Base-by-base conservation (phyloP, 92 coral and sea anemone genomes). In the Heliopora coerulea region DNA sequence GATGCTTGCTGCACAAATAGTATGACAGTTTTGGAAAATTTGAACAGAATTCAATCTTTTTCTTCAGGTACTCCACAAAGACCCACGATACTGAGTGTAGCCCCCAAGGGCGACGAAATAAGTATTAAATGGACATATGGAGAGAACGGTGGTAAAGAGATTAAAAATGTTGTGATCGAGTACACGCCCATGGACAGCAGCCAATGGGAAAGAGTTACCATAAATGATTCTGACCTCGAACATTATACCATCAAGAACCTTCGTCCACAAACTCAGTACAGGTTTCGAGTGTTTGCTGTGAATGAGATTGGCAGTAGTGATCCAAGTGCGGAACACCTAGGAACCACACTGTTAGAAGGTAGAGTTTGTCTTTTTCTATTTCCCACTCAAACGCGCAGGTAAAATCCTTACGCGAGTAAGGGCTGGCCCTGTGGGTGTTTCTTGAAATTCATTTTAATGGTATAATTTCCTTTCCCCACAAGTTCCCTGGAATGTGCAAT, bases 241-340 rank as follows among this genome's bases (percentile, higher is more conserved):
- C 82, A 6, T 7, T 46, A 92, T 83, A 89, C 91, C 1, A 92
- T 92, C 65, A 80, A 76, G 49, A 85, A 85, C 25, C 90, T 92
- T 12, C 20, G 74, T 3, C 81, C 92, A 0, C 78, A 87, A 49
- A 89, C 86, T 26, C 72, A 80, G 80, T 92, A 92, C 81, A 88
- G 83, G 57, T 89, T 87, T 49, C 97, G 97, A 46, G 81, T 87
- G 74, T 72, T 49, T 21, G 97, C 97, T 68, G 85, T 87, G 67
- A 92, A 89, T 63, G 66, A 54, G 20, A 74, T 89, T 28, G 97
- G 97, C 4, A 60, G 66, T 81, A 92, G 97, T 58, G 82, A 74
- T 0, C 87, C 85, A 25, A 92, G 97, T 52, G 59, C 80, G 1
- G 81, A 59, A 8, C 78, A 73, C 39, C 42, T 74, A 56, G 77